phyloP scores from a whole-genome alignment of 2,888 invertebrate genomes.

The Hipparchia sbordonii region DNA sequence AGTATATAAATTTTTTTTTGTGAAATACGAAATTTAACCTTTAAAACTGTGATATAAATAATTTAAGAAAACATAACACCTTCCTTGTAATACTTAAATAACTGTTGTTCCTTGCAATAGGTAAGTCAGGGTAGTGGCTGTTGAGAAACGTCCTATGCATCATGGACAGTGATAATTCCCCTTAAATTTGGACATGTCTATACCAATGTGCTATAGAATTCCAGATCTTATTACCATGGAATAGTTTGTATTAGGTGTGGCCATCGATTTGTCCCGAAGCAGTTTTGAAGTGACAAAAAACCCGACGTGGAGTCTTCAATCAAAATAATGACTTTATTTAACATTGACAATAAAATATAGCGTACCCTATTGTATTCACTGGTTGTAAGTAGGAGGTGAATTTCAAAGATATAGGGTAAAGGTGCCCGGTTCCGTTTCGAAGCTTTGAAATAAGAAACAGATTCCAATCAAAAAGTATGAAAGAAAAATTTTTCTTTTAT shows the following conservation, averaged over 20 bases:
- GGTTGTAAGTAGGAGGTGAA: conserved; percentile 57
- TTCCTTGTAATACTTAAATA: background rate
- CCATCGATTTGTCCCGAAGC: conserved; percentile 72
- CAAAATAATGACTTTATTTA: conserved; percentile 83
- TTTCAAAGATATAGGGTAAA: conserved; percentile 51
- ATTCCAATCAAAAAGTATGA: background rate
- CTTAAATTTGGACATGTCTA: conserved; percentile 32
- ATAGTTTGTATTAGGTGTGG: conserved; percentile 56
- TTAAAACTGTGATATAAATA: too few species aligned
- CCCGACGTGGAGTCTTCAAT: conserved; percentile 65
- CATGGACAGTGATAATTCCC: background rate
- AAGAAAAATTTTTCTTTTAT: background rate
- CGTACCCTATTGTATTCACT: conserved; percentile 64
- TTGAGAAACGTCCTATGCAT: background rate
- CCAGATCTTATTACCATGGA: conserved; percentile 14
- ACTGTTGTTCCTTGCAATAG: background rate
- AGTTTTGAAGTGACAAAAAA: conserved; percentile 55
- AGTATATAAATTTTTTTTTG: too few species aligned
- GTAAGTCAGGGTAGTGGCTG: background rate
- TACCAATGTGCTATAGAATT: conserved; percentile 30
- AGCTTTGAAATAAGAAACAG: background rate
- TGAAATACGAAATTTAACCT: too few species aligned
- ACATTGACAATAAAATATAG: conserved; percentile 81
- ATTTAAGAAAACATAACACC: too few species aligned
- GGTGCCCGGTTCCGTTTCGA: background rate